Base-by-base conservation (phyloP, 2,888 invertebrate species). In the Scaeva pyrastri region DNA sequence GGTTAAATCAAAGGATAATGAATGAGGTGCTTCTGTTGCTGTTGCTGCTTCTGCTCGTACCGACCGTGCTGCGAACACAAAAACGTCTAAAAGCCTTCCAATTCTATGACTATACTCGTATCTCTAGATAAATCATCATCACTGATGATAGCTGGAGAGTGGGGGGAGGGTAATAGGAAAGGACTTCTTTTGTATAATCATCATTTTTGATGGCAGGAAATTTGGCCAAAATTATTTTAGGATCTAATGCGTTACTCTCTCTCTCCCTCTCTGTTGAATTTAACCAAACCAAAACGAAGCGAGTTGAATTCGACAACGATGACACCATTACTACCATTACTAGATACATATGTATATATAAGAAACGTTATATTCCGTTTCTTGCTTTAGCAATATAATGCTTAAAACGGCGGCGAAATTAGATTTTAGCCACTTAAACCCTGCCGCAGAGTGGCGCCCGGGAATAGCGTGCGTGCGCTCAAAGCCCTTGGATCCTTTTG, bases 401-500 rank as follows among this genome's bases (percentile, higher is more conserved):
- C 74, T 74, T 82, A 82, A 85, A 85, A 86, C 86, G 77, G 86
- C 71, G 70, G 86, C 82, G 74, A 86, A 86, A 86, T 86, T 82
- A 82, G 86, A 86, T 86, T 86, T 86, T 64, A 82, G 86, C 86
- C 82, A 86, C 86, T 86, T 86, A 86, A 86, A 82, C 77, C 82
- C 86, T 82, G 82, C 86, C 76, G 71, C 78, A 78, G 77, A 82
- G 78, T 77, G 74, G 76, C 76, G 76, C 68, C 73, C 58, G 71
- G 71, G 68, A 81, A 81, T 81, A 23, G 77, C 81, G 76, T 86
- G 86, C 77, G 86, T 62, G 71, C 64, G 77, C 68, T 80, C 55
- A 36, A 68, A 76, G 68, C 80, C 72, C 72, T 72, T 45, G 78
- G 82, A 77, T 86, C 78, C 86, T 82, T 86, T 86, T 86, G 86